Evolutionary conservation across 2,888 invertebrate genomes (phyloP).

Genomic region (Ennomos quercinarius): DNA sequence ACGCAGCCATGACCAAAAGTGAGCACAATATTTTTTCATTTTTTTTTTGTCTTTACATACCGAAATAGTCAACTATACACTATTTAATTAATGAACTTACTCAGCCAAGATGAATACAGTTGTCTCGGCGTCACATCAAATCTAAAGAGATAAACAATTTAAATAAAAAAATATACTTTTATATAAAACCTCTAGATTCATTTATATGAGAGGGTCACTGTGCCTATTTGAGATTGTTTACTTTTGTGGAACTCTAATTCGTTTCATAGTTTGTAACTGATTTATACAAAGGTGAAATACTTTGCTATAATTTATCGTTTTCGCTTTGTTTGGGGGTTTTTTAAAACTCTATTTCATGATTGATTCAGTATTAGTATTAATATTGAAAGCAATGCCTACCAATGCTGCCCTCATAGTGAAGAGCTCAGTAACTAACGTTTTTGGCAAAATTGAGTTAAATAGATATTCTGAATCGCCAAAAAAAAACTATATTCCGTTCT

Average conservation of each 20-base stretch:
- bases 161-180: slow-evolving; percentile 47
- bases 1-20: slow-evolving; percentile 21
- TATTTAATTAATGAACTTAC: slow-evolving; percentile 37
- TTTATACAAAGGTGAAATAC: no score
- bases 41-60: slow-evolving; percentile 25
- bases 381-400: no score
- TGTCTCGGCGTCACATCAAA: slow-evolving; percentile 47
- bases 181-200: slow-evolving; percentile 29
- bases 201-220: slow-evolving; percentile 10
- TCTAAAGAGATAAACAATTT: slow-evolving; percentile 48
- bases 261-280: no score
- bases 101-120: slow-evolving; percentile 37
- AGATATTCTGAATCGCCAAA: no score
- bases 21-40: slow-evolving; percentile 23
- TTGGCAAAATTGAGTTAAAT: no score
- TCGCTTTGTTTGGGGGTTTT: no score
- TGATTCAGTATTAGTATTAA: no score
- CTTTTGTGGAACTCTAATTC: slow-evolving; percentile 2
- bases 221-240: slow-evolving; percentile 19
- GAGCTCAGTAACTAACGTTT: no score
- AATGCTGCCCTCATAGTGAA: no score
- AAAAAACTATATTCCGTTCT: no score
- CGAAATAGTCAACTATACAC: slow-evolving; percentile 31
- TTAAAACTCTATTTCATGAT: no score
- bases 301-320: no score